These are phyloP conservation scores for Cichladusa arquata DNA, from an alignment of 2,113 vertebrate species.

Conservation along the genomic window DNA sequence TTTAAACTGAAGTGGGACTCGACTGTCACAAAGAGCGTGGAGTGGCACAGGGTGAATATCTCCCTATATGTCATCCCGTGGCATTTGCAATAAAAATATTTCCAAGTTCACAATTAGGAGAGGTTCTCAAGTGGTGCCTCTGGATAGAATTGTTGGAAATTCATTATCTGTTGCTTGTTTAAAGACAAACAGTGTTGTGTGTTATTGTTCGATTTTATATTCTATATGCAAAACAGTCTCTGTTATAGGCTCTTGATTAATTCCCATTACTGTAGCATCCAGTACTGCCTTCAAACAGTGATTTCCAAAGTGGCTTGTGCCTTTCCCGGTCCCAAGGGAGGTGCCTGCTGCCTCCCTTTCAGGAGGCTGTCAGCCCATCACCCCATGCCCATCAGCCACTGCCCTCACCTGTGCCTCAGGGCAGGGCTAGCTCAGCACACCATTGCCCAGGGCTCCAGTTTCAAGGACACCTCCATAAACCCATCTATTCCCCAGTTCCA, in stretches of 20 bases:
- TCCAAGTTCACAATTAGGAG: conserved; percentile 20
- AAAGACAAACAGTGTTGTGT: not conserved
- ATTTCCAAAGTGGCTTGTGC: not conserved
- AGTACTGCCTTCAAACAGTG: not conserved
- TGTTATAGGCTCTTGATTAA: not conserved
- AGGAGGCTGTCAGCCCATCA: not conserved
- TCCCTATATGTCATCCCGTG: conserved; percentile 31
- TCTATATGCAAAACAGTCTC: not conserved
- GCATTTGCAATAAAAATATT: conserved; percentile 50
- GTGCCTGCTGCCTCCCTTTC: not conserved
- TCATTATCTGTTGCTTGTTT: not conserved
- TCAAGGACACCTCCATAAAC: not conserved
- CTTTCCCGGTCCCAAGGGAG: not conserved
- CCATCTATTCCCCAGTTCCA: not conserved
- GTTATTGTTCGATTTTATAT: not conserved
- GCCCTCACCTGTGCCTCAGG: not conserved
- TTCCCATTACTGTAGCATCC: not conserved
- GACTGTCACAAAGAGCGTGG: not conserved
- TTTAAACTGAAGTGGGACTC: conserved; percentile 16
- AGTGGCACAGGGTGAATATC: not conserved
- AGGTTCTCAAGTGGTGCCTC: conserved; percentile 18
- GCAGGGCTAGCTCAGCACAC: not conserved
- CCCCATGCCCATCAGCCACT: rapidly evolving
- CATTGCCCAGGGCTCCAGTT: not conserved
- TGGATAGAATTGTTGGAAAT: conserved; percentile 3